Percentiles rank a stretch among this genome's conserved stretches.
Conservation (phyloP, 2,113 vertebrate species). For the Pelecanus crispus region DNA sequence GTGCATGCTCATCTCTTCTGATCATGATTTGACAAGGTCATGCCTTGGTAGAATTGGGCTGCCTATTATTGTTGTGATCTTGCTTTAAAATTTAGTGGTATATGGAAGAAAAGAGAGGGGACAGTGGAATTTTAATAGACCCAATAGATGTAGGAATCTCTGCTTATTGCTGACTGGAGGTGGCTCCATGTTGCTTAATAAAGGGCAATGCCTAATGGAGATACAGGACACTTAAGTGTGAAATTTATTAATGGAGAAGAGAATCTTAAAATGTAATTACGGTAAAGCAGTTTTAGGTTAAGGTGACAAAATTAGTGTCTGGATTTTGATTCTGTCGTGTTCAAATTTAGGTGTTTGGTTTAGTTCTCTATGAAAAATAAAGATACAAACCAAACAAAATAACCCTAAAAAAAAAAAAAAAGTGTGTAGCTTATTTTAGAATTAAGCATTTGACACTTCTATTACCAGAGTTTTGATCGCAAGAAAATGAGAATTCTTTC, state of each 20-base stretch:
- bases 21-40: constrained; percentile 44
- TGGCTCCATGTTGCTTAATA: background rate
- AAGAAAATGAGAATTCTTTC: background rate
- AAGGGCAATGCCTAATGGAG: background rate
- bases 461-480: background rate
- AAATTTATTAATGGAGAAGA: background rate
- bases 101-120: background rate
- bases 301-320: background rate
- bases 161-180: background rate
- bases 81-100: constrained; percentile 7
- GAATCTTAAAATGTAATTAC: background rate
- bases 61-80: constrained; percentile 30
- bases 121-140: background rate
- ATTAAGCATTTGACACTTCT: background rate
- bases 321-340: background rate
- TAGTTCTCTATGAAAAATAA: background rate
- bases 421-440: background rate
- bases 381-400: background rate
- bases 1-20: constrained; percentile 20
- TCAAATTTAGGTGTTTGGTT: background rate
- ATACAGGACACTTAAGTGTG: background rate
- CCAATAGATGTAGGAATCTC: background rate
- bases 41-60: constrained; percentile 1
- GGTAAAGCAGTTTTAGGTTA: background rate
- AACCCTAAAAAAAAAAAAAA: background rate